These are phyloP conservation scores for Drosophila pandora DNA, from an alignment of 1,140 invertebrate species.

Conservation along the genomic window DNA sequence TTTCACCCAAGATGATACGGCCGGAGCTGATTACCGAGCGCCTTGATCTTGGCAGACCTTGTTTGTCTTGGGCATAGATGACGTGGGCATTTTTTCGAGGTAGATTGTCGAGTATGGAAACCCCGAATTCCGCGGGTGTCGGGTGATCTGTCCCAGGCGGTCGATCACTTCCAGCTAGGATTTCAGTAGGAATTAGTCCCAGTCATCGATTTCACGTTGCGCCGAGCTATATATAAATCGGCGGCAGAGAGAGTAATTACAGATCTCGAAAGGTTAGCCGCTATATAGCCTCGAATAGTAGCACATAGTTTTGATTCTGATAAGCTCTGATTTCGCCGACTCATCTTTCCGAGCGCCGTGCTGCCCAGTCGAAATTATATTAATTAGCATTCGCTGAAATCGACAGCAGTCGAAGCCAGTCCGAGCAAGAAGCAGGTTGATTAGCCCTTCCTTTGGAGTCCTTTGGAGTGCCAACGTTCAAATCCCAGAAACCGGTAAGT, in stretches of 20 bases:
- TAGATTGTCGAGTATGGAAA: constrained; percentile 12
- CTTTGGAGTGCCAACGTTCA: background rate
- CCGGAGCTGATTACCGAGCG: constrained; percentile 55
- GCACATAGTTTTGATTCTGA: constrained; percentile 45
- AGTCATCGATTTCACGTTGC: constrained; percentile 18
- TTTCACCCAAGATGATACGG: constrained; percentile 49
- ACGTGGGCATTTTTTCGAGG: constrained; percentile 42
- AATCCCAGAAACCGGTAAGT: constrained; percentile 26
- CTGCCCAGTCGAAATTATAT: background rate
- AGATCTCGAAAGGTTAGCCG: constrained; percentile 18
- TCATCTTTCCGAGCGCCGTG: constrained; percentile 41
- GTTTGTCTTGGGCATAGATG: constrained; percentile 53
- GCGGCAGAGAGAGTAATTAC: constrained; percentile 11
- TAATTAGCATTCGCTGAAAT: constrained; percentile 31
- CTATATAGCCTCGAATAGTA: constrained; percentile 8
- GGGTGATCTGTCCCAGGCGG: constrained; percentile 4
- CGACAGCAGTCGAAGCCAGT: constrained; percentile 30
- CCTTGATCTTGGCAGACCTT: constrained; percentile 78
- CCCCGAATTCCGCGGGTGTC: constrained; percentile 9
- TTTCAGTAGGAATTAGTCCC: constrained; percentile 13
- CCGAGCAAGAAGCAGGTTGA: constrained; percentile 33
- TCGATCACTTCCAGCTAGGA: constrained; percentile 26
- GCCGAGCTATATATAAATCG: constrained; percentile 2
- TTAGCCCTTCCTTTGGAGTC: constrained; percentile 4
- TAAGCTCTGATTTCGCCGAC: constrained; percentile 47